Conservation (phyloP, 2,113 vertebrate genomes). For the Sphaerodactylus townsendi region DNA sequence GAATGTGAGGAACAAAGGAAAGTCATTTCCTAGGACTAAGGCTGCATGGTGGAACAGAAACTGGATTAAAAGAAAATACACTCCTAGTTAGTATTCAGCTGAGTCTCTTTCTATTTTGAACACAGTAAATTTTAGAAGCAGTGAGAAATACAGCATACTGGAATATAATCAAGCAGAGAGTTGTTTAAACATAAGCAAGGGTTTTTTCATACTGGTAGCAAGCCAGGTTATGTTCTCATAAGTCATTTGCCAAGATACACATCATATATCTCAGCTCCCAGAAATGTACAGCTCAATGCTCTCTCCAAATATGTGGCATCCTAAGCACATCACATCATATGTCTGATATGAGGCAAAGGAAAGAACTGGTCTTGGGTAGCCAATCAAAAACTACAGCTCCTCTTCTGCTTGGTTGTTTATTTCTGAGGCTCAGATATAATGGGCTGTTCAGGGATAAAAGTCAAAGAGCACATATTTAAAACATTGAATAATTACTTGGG, state of each 20-base stretch:
- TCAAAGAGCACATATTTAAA: neutral
- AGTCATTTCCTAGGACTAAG: neutral
- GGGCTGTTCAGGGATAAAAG: neutral
- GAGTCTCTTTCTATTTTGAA: neutral
- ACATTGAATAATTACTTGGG: neutral
- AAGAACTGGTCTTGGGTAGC: neutral
- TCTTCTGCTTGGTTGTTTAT: neutral
- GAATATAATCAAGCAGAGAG: conserved; percentile 36
- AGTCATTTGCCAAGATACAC: conserved; percentile 49
- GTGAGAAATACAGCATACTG: conserved; percentile 8
- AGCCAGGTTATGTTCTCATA: conserved; percentile 39
- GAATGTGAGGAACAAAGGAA: neutral
- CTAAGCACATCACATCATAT: neutral
- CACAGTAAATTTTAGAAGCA: neutral
- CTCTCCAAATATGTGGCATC: neutral
- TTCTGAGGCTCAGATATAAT: accelerated
- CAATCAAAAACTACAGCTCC: neutral
- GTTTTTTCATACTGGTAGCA: conserved; percentile 22
- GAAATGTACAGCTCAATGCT: neutral
- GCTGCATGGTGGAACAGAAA: neutral
- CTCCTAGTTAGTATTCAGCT: neutral
- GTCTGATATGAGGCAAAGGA: accelerated
- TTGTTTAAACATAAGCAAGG: conserved; percentile 25
- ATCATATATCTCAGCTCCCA: conserved; percentile 4
- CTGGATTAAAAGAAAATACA: neutral